Conservation (phyloP, 2,113 vertebrate species). For the Chunga burmeisteri region DNA sequence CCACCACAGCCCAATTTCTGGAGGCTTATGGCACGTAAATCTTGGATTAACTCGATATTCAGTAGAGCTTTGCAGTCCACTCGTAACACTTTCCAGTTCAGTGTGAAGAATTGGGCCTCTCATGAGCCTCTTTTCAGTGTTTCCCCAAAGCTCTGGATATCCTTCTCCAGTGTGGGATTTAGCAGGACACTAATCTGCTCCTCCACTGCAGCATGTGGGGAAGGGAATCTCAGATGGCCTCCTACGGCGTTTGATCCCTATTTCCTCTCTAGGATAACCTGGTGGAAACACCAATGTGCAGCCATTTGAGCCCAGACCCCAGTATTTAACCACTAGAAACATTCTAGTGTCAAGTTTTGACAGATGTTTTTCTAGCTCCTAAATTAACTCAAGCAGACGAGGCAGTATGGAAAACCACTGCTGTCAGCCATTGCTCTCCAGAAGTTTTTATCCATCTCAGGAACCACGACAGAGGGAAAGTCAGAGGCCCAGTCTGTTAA, state of each 20-base stretch:
- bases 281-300: background rate
- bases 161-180: slow-evolving; percentile 33
- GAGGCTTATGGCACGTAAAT: slow-evolving; percentile 45
- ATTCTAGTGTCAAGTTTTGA: background rate
- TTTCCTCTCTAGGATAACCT: background rate
- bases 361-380: background rate
- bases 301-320: background rate
- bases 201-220: background rate
- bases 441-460: background rate
- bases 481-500: background rate
- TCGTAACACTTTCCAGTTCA: slow-evolving; percentile 21
- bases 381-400: background rate
- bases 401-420: background rate
- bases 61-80: slow-evolving; percentile 36
- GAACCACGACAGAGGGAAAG: background rate
- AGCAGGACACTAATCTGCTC: slow-evolving; percentile 46
- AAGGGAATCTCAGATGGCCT: background rate
- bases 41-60: slow-evolving; percentile 57
- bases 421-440: background rate
- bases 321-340: background rate
- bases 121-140: slow-evolving; percentile 44
- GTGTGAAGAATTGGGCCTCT: slow-evolving; percentile 47
- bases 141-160: slow-evolving; percentile 58
- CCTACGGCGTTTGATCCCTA: background rate
- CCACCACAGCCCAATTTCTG: slow-evolving; percentile 25